Conservation (phyloP, 2,888 invertebrate species). For the Creontiades dilutus region DNA sequence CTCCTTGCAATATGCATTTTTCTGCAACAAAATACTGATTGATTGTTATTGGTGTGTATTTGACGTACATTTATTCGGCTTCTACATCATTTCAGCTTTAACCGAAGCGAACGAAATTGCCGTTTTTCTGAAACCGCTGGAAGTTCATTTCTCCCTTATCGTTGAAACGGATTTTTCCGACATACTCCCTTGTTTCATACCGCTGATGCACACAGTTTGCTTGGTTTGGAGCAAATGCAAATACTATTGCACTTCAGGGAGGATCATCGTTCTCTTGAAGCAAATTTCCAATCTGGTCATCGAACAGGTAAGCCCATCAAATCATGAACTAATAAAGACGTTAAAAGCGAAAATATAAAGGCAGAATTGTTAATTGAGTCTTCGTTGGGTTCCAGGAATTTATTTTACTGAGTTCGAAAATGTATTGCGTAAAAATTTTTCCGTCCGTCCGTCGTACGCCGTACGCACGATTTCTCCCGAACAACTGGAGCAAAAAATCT, state of each 20-base stretch:
- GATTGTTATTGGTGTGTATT: not conserved
- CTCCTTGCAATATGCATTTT: too few species aligned
- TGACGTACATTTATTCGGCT: not conserved
- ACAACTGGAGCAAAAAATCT: too few species aligned
- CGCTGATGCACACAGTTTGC: conserved; percentile 92
- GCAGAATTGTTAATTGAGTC: too few species aligned
- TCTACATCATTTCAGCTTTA: conserved; percentile 81
- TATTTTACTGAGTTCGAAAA: too few species aligned
- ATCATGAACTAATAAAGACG: too few species aligned
- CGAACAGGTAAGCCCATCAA: conserved; percentile 84
- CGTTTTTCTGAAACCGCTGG: conserved; percentile 90
- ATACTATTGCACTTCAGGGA: conserved; percentile 93
- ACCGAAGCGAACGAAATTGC: conserved; percentile 95
- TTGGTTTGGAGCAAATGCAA: conserved; percentile 94
- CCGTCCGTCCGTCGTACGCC: too few species aligned
- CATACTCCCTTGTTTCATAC: conserved; percentile 86
- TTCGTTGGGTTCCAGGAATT: too few species aligned
- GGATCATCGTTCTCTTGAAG: conserved; percentile 91
- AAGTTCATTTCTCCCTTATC: conserved; percentile 88
- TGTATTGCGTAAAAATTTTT: too few species aligned
- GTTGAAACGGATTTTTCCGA: conserved; percentile 94
- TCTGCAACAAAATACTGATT: not conserved
- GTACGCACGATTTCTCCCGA: too few species aligned
- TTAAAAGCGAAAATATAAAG: too few species aligned
- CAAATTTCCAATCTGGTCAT: conserved; percentile 95